A percentile compares a stretch with the other conserved stretches of the same genome.
phyloP scores from a whole-genome alignment of 64 coral and sea anemone genomes.

The Montipora efflorescens region DNA sequence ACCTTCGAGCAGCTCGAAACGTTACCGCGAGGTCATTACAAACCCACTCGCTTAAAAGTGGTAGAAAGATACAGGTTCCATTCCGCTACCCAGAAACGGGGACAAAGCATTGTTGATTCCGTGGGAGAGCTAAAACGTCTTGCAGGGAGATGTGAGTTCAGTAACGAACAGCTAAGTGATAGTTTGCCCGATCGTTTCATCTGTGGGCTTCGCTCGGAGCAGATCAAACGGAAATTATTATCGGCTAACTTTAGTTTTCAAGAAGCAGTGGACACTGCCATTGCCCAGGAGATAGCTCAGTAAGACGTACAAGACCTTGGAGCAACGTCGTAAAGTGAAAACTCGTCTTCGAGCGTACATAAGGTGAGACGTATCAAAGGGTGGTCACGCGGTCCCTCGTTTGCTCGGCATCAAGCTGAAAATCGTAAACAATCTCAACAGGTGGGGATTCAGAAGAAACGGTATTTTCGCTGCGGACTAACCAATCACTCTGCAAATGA shows the following conservation, averaged over 20 bases:
- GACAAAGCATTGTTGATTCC: neutral
- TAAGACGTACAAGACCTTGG: neutral
- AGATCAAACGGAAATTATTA: conserved; percentile 15
- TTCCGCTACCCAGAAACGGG: neutral
- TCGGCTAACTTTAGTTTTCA: neutral
- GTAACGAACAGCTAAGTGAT: neutral
- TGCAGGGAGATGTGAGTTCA: neutral
- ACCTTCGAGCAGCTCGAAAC: neutral
- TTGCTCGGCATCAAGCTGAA: neutral
- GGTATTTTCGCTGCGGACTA: neutral
- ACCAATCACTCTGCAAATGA: neutral
- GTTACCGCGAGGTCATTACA: neutral
- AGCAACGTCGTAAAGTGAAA: too few relatives aligned
- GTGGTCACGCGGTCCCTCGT: too few relatives aligned
- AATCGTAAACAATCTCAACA: neutral
- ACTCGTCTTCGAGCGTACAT: neutral
- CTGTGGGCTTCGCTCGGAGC: neutral
- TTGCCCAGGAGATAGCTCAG: neutral
- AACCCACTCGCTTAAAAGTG: too few relatives aligned
- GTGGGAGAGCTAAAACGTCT: too few relatives aligned
- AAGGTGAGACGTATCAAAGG: neutral
- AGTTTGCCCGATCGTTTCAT: too few relatives aligned
- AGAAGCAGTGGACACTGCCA: neutral
- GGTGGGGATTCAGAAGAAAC: neutral
- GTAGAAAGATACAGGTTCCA: neutral